These are phyloP conservation scores for Upupa epops DNA, from an alignment of 2,113 vertebrate genomes.

Conservation along the genomic window DNA sequence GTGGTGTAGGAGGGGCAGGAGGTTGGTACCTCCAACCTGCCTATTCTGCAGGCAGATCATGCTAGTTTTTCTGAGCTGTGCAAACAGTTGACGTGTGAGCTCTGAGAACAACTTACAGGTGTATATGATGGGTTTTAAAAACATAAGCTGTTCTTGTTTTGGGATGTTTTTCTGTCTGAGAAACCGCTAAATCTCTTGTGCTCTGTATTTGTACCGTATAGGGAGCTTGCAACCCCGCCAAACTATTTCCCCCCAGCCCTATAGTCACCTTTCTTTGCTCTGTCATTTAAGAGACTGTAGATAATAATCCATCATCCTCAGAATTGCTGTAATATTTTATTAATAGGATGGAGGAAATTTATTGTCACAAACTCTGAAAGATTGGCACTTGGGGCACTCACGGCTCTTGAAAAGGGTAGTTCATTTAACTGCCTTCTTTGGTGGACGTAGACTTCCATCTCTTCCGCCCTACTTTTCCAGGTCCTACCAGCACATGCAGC, in stretches of 20 bases:
- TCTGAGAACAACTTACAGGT: not conserved
- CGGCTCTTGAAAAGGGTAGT: not conserved
- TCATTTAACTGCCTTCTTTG: not conserved
- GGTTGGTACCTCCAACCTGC: not conserved
- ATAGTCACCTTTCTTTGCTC: slow-evolving; percentile 59
- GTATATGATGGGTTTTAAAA: not conserved
- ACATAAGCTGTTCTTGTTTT: not conserved
- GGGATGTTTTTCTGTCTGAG: not conserved
- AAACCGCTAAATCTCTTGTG: not conserved
- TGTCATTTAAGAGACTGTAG: slow-evolving; percentile 58
- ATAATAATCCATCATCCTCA: slow-evolving; percentile 63
- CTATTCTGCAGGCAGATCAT: not conserved
- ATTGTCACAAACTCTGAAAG: slow-evolving; percentile 30
- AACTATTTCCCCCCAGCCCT: not conserved
- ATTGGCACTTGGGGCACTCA: slow-evolving; percentile 14
- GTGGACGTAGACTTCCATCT: not conserved
- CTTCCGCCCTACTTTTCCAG: not conserved
- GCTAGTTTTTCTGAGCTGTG: not conserved
- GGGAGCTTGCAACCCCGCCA: not conserved
- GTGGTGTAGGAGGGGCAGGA: not conserved
- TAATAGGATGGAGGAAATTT: slow-evolving; percentile 49
- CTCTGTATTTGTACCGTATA: not conserved
- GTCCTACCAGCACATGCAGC: not conserved
- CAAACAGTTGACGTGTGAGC: not conserved
- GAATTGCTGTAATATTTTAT: slow-evolving; percentile 70